A percentile compares a stretch with the other conserved stretches of the same genome.
These are phyloP conservation scores for Sorex araneus DNA, from an alignment of 2,113 vertebrate genomes.

Conservation along the genomic window DNA sequence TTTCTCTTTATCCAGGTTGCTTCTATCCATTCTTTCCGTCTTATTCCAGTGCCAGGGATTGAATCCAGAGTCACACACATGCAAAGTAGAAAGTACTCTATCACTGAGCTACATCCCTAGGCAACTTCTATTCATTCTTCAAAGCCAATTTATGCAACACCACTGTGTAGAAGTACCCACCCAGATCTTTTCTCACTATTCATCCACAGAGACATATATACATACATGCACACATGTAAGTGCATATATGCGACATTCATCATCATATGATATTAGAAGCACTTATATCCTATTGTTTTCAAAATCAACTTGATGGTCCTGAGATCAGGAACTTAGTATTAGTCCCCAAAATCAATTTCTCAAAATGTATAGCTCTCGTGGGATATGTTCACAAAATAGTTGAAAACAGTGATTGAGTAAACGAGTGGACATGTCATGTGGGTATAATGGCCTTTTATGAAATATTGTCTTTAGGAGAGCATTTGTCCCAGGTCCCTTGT, in stretches of 20 bases:
- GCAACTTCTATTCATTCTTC: background rate
- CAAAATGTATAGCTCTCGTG: conserved; percentile 9
- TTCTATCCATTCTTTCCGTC: too few species aligned
- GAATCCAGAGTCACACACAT: too few species aligned
- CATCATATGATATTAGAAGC: background rate
- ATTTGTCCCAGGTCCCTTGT: background rate
- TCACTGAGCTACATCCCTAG: too few species aligned
- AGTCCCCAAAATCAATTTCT: background rate
- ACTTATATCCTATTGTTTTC: background rate
- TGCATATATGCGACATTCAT: background rate
- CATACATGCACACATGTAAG: background rate
- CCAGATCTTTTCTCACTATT: background rate
- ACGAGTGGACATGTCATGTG: background rate
- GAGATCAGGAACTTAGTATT: background rate
- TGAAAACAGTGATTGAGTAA: background rate
- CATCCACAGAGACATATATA: too few species aligned
- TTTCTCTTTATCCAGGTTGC: background rate
- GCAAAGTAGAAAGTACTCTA: too few species aligned
- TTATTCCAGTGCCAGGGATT: too few species aligned
- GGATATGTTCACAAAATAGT: background rate
- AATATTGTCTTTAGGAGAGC: background rate
- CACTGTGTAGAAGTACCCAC: background rate
- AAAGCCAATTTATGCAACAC: background rate
- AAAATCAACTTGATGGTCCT: background rate
- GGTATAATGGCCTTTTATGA: background rate